Conservation (phyloP, 2,888 invertebrate species). For the Callosobruchus maculatus region DNA sequence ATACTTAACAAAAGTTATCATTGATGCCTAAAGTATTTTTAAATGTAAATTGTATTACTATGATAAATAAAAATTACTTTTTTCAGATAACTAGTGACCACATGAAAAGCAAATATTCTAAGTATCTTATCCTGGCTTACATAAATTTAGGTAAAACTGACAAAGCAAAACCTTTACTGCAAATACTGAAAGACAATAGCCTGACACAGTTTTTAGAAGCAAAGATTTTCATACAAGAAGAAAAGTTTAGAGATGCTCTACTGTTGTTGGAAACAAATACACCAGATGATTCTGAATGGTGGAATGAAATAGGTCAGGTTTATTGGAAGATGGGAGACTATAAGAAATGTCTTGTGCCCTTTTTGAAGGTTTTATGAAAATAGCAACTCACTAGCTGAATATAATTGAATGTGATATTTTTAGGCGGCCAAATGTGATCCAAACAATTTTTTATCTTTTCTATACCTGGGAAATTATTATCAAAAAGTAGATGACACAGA, state of each 20-base stretch:
- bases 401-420: not conserved
- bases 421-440: conserved; percentile 67
- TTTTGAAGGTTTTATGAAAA: conserved; percentile 54
- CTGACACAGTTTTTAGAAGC: conserved; percentile 51
- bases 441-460: conserved; percentile 70
- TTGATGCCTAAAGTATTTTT: too few relatives aligned
- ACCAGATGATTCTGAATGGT: conserved; percentile 51
- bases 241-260: conserved; percentile 55
- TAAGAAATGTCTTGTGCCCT: conserved; percentile 59
- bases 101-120: conserved; percentile 21
- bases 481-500: conserved; percentile 60
- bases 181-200: conserved; percentile 34
- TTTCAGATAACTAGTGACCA: conserved; percentile 27
- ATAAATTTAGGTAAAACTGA: conserved; percentile 45
- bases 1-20: too few relatives aligned
- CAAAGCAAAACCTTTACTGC: conserved; percentile 42
- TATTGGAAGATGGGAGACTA: conserved; percentile 59
- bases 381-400: not conserved
- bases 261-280: conserved; percentile 48
- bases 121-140: conserved; percentile 39
- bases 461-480: conserved; percentile 75
- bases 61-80: not conserved
- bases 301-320: conserved; percentile 59
- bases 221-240: conserved; percentile 51
- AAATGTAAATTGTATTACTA: too few relatives aligned